Evolutionary conservation across 2,888 invertebrate genomes (phyloP), one percentile per base, ranked within the genome.

Genomic region (Rhagonycha lutea): DNA sequence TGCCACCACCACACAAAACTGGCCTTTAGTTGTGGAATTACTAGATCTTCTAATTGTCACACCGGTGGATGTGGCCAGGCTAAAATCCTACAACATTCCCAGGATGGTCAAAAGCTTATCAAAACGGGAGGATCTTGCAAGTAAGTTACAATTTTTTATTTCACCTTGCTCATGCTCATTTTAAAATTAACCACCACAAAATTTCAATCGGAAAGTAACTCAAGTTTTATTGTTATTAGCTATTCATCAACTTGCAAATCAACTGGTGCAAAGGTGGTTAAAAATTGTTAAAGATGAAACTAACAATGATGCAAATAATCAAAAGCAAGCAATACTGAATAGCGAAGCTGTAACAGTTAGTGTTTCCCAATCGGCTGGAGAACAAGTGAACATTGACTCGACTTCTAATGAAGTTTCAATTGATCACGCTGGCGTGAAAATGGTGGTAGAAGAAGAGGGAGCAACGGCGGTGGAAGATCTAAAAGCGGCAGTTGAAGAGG

Each of bases 21-120:
- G 94, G 92, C 94, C 96, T 10, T 90, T 98, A 65, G 94, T 98
- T 14, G 91, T 93, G 83, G 97, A 98, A 88, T 90, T 98, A 75
- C 89, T 98, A 80, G 94, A 95, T 86, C 91, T 98, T 29, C 90
- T 98, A 72, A 89, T 96, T 69, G 89, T 94, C 68, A 95, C 98
- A 81, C 98, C 98, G 10, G 96, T 98, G 70, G 96, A 96, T 86
- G 94, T 98, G 72, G 95, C 96, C 84, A 90, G 97, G 80, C 89
- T 98, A 72, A 97, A 96, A 88, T 93, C 95, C 82, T 98, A 98
- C 87, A 94, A 95, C 81, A 95, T 96, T 81, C 97, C 98, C 1
- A 97, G 97, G 88, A 89, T 97, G 78, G 95, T 98, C 23, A 98
- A 98, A 87, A 93, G 93, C 72, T 89, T 97, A 63, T 95, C 96